Conservation (phyloP, 2,113 vertebrate genomes). For the Xyrauchen texanus region DNA sequence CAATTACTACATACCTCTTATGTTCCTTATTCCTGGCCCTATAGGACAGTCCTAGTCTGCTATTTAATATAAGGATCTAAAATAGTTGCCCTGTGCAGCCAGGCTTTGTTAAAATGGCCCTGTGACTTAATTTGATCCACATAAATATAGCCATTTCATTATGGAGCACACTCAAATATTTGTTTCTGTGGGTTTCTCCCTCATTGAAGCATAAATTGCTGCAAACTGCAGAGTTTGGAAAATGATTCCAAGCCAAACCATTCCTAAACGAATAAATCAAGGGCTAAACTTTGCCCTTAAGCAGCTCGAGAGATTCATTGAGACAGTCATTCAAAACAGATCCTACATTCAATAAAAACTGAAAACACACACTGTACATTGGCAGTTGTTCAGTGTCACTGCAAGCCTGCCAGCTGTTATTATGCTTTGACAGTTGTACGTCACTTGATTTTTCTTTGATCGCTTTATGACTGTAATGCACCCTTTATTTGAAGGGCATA, state of each 20-base stretch:
- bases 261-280: conserved; percentile 77
- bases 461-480: conserved; percentile 58
- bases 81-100: conserved; percentile 63
- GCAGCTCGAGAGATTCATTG: conserved; percentile 73
- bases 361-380: conserved; percentile 42
- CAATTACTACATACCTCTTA: neutral
- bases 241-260: conserved; percentile 75
- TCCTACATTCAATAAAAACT: conserved; percentile 37
- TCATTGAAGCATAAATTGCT: conserved; percentile 80
- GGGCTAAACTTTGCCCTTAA: conserved; percentile 77
- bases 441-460: conserved; percentile 68
- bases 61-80: conserved; percentile 66
- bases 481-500: conserved; percentile 55
- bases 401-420: conserved; percentile 65
- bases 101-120: conserved; percentile 64
- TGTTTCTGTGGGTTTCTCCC: conserved; percentile 77
- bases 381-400: conserved; percentile 29
- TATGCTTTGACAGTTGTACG: conserved; percentile 75
- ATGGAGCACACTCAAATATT: conserved; percentile 77
- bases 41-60: conserved; percentile 64
- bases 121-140: conserved; percentile 71
- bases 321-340: conserved; percentile 40
- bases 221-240: conserved; percentile 80
- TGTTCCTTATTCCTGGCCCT: conserved; percentile 26
- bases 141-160: conserved; percentile 80